Conservation (phyloP, 2,113 vertebrate species). For the Orientallactaga bullata region DNA sequence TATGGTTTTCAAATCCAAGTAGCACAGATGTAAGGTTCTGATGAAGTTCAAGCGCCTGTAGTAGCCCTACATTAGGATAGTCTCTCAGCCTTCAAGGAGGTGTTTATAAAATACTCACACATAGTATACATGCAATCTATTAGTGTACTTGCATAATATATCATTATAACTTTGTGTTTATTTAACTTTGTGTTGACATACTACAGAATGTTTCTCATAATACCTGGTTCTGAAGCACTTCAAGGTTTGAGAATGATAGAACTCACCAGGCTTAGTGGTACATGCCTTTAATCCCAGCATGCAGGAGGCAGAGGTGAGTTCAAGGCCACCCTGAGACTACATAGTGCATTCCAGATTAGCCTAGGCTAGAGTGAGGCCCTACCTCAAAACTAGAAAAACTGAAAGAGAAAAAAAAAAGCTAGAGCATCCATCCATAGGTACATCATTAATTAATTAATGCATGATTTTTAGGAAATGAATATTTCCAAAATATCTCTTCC, state of each 20-base stretch:
- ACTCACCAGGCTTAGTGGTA: too few species aligned
- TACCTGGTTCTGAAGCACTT: not conserved
- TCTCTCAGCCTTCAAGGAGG: not conserved
- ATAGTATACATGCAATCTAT: not conserved
- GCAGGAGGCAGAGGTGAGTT: too few species aligned
- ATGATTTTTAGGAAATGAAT: slow-evolving; percentile 58
- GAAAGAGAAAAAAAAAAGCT: not conserved
- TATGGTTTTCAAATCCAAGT: not conserved
- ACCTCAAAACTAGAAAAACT: too few species aligned
- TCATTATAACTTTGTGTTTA: not conserved
- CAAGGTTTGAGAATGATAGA: not conserved
- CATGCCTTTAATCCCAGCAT: too few species aligned
- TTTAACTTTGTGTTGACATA: not conserved
- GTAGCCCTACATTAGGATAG: not conserved
- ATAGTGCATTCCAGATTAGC: too few species aligned
- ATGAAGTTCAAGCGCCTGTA: not conserved
- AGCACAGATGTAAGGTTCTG: not conserved
- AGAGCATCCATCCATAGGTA: not conserved
- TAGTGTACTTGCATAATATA: not conserved
- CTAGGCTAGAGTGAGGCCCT: too few species aligned
- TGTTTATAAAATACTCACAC: not conserved
- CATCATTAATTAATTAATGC: slow-evolving; percentile 35
- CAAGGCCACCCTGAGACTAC: too few species aligned
- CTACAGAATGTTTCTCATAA: not conserved
- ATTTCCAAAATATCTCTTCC: slow-evolving; percentile 39